These are phyloP conservation scores for Cryptophagus acutangulus DNA, from an alignment of 2,888 invertebrate genomes.

Conservation along the genomic window DNA sequence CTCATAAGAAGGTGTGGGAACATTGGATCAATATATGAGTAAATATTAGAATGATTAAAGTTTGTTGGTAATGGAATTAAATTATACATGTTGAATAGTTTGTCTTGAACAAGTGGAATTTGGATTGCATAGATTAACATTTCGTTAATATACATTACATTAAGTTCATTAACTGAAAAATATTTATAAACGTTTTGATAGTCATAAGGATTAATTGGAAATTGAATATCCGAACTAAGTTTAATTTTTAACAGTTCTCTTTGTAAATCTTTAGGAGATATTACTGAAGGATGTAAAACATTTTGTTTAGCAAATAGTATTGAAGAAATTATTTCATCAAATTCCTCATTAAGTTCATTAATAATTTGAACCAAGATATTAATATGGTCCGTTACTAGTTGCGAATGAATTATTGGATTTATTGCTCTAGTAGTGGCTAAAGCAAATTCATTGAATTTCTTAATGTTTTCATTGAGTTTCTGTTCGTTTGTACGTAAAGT, in stretches of 20 bases:
- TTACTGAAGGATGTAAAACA: constrained; percentile 10
- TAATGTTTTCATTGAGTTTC: constrained; percentile 8
- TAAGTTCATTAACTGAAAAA: constrained; percentile 8
- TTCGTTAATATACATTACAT: constrained; percentile 2
- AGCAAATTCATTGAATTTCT: constrained; percentile 2
- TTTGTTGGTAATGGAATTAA: too few relatives aligned
- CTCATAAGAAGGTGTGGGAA: too few relatives aligned
- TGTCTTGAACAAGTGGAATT: too few relatives aligned
- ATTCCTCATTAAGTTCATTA: constrained; percentile 7
- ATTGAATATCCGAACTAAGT: background rate
- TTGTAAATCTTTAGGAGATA: constrained; percentile 12
- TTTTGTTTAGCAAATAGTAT: constrained; percentile 13
- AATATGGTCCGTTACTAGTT: background rate
- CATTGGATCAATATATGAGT: too few relatives aligned
- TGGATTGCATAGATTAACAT: background rate
- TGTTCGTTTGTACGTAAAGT: constrained; percentile 16
- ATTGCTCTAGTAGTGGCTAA: background rate
- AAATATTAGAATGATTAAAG: too few relatives aligned
- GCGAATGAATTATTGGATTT: background rate
- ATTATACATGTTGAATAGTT: too few relatives aligned
- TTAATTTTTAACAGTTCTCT: constrained; percentile 9
- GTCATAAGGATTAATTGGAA: constrained; percentile 2
- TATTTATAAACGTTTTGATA: constrained; percentile 9
- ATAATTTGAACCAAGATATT: background rate
- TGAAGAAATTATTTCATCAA: constrained; percentile 8